Evolutionary conservation across 2,113 vertebrate species (phyloP).

Genomic region (Malurus elegans): DNA sequence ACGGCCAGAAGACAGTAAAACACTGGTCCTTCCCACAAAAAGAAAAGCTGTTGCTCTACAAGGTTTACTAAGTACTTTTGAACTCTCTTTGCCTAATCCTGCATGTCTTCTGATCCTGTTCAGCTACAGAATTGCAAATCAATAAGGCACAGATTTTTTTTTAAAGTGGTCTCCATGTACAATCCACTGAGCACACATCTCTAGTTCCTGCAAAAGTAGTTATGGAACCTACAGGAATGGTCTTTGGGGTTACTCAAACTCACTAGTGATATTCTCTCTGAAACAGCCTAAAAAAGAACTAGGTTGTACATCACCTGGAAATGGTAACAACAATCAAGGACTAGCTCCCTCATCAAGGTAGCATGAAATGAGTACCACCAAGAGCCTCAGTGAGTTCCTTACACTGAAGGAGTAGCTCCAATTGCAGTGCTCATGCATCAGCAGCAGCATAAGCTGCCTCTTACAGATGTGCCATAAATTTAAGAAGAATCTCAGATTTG

Average conservation of each 20-base stretch:
- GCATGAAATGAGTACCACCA: accelerated
- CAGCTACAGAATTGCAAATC: background rate
- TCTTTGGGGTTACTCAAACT: background rate
- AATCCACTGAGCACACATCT: background rate
- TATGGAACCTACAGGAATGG: accelerated
- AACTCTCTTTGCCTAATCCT: background rate
- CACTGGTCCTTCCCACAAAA: background rate
- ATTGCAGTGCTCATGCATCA: background rate
- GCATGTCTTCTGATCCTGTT: background rate
- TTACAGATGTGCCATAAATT: background rate
- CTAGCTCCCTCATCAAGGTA: background rate
- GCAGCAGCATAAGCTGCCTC: background rate
- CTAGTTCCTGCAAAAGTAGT: background rate
- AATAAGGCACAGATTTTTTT: background rate
- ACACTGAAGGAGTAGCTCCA: background rate
- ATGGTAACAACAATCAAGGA: background rate
- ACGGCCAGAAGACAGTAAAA: background rate
- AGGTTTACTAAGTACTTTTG: background rate
- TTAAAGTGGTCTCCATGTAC: background rate
- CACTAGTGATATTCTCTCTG: background rate
- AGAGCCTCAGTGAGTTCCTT: accelerated
- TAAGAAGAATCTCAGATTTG: background rate
- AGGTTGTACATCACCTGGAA: background rate
- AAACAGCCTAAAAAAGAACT: background rate
- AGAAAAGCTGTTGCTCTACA: background rate